Evolutionary conservation across 2,113 vertebrate genomes (phyloP).

Genomic region (Todiramphus saurophagus): DNA sequence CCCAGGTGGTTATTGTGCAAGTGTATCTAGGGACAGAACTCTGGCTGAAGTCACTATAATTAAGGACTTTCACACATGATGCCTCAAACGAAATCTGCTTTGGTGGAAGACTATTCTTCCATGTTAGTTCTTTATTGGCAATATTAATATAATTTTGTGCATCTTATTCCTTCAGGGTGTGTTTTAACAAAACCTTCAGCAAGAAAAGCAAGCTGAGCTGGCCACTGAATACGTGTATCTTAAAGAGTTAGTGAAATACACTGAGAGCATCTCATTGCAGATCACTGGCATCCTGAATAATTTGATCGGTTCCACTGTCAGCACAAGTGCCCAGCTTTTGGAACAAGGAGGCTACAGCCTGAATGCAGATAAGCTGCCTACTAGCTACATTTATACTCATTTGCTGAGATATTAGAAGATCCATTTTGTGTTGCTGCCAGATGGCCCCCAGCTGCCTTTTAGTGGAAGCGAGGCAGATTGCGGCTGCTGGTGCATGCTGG

Average conservation of each 20-base stretch:
- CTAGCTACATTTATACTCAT: background rate
- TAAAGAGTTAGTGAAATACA: background rate
- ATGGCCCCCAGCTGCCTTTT: background rate
- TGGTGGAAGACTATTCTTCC: background rate
- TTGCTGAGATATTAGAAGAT: background rate
- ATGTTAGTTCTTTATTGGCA: background rate
- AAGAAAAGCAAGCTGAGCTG: background rate
- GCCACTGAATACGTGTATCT: background rate
- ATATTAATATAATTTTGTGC: background rate
- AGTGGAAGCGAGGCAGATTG: background rate
- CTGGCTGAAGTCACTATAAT: background rate
- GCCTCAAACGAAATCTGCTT: background rate
- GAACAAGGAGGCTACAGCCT: background rate
- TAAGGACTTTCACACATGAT: background rate
- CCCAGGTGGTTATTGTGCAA: background rate
- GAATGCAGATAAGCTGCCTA: background rate
- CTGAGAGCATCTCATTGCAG: background rate
- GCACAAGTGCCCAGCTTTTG: background rate
- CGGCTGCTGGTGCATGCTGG: accelerated
- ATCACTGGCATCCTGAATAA: background rate
- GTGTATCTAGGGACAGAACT: background rate
- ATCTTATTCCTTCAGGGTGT: background rate
- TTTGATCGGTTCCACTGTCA: background rate
- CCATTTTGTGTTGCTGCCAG: background rate
- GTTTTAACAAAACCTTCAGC: background rate